These are phyloP conservation scores for Caenorhabditis sp. DNA, from an alignment of 2,888 invertebrate species.

Conservation along the genomic window DNA sequence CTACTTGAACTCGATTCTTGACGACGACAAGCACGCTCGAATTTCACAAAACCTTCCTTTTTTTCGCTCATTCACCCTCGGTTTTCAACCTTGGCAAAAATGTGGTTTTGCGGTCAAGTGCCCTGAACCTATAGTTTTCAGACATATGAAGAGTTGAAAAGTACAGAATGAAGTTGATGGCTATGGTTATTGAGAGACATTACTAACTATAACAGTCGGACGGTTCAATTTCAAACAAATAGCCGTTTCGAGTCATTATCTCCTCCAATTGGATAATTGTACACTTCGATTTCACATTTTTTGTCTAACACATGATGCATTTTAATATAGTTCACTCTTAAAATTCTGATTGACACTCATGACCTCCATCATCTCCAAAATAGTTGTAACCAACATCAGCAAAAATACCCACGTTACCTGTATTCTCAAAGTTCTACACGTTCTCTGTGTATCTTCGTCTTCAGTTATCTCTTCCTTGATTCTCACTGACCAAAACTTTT, in stretches of 20 bases:
- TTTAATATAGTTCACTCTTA: background rate
- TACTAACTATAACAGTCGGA: background rate
- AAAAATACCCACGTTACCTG: conserved; percentile 9
- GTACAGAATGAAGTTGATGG: conserved; percentile 37
- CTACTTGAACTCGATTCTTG: conserved; percentile 55
- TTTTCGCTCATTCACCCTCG: conserved; percentile 1
- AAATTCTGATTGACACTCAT: conserved; percentile 10
- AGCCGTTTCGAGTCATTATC: too few species aligned
- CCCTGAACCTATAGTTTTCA: conserved; percentile 39
- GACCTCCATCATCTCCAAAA: conserved; percentile 27
- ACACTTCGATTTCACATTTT: too few species aligned
- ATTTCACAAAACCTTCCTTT: conserved; percentile 6
- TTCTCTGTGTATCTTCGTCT: conserved; percentile 36
- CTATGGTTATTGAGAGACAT: conserved; percentile 9
- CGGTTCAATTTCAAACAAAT: background rate
- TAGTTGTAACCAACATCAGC: conserved; percentile 26
- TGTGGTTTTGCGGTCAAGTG: conserved; percentile 46
- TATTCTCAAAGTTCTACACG: too few species aligned
- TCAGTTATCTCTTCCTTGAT: background rate
- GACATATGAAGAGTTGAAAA: background rate
- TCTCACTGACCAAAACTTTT: conserved; percentile 40
- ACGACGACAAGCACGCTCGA: conserved; percentile 17
- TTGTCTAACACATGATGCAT: too few species aligned
- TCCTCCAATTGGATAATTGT: too few species aligned
- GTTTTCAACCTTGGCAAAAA: conserved; percentile 51